phyloP scores from a whole-genome alignment of 2,888 invertebrate species.

The Cephus nigrinus region DNA sequence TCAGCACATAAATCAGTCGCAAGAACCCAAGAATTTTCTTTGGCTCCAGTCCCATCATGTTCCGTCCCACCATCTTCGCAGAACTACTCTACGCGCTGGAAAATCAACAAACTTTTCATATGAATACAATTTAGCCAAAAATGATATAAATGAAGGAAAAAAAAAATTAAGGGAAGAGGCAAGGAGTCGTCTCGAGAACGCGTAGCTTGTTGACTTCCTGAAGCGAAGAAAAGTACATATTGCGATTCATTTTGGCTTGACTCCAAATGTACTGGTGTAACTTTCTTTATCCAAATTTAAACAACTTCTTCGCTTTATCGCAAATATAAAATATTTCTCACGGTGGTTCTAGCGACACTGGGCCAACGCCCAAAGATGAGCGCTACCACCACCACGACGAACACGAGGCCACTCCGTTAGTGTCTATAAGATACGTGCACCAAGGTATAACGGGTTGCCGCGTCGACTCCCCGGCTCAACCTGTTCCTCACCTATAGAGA shows the following conservation, averaged over 20 bases:
- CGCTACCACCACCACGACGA: not conserved
- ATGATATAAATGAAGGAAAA: too few relatives aligned
- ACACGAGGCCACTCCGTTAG: too few relatives aligned
- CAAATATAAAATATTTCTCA: constrained; percentile 33
- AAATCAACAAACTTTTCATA: too few relatives aligned
- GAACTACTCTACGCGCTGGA: too few relatives aligned
- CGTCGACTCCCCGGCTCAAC: too few relatives aligned
- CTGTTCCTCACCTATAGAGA: too few relatives aligned
- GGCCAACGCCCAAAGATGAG: constrained; percentile 11
- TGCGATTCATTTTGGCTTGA: constrained; percentile 38
- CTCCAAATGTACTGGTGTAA: constrained; percentile 36
- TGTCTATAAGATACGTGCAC: not conserved
- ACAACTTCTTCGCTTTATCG: constrained; percentile 34
- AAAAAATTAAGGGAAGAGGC: too few relatives aligned
- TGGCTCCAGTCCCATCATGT: not conserved
- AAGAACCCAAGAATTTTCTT: not conserved
- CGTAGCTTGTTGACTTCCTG: too few relatives aligned
- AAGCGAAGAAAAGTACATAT: constrained; percentile 12
- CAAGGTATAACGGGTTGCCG: too few relatives aligned
- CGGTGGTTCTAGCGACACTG: constrained; percentile 1
- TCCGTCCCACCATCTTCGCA: not conserved
- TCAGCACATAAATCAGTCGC: constrained; percentile 19
- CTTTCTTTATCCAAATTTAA: constrained; percentile 37
- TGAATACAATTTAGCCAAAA: too few relatives aligned
- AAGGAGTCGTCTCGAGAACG: too few relatives aligned